These are phyloP conservation scores for Epinephelus lanceolatus DNA, from an alignment of 2,113 vertebrate species.

Conservation along the genomic window DNA sequence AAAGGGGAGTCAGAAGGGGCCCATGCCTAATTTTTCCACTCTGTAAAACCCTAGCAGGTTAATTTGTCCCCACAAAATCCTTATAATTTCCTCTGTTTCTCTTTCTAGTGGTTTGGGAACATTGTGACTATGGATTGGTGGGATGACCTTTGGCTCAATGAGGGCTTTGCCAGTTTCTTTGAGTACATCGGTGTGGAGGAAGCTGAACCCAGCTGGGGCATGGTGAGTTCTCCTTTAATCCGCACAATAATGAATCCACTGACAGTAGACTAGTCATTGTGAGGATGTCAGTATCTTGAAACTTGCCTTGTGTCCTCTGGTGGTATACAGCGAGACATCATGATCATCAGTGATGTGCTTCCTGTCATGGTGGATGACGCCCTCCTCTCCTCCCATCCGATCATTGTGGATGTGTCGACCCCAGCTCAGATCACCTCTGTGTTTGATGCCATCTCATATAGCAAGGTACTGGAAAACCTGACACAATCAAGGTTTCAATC, in stretches of 20 bases:
- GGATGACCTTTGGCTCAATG: conserved; percentile 98
- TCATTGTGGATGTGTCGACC: conserved; percentile 90
- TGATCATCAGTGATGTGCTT: conserved; percentile 91
- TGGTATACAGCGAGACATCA: conserved; percentile 88
- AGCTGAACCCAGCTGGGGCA: conserved; percentile 88
- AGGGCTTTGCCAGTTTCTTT: conserved; percentile 98
- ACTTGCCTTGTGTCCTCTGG: background rate
- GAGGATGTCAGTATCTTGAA: background rate
- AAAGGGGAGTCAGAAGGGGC: background rate
- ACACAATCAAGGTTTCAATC: background rate
- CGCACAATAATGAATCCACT: background rate
- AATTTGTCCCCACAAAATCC: background rate
- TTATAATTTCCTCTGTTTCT: background rate
- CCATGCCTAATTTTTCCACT: background rate
- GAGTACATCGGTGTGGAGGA: conserved; percentile 90
- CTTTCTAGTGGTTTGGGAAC: conserved; percentile 97
- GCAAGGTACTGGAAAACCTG: conserved; percentile 86
- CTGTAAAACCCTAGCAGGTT: background rate
- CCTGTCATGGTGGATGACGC: conserved; percentile 94
- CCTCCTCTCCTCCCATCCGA: conserved; percentile 92
- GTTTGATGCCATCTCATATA: conserved; percentile 97
- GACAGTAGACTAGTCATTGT: background rate
- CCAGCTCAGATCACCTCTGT: conserved; percentile 98
- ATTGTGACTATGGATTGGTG: conserved; percentile 99
- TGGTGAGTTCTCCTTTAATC: conserved; percentile 85